Evolutionary conservation across 30 jellyfish, hydroid and myxozoan genomes (phyloP).

Genomic region (Nemopilema nomurai): DNA sequence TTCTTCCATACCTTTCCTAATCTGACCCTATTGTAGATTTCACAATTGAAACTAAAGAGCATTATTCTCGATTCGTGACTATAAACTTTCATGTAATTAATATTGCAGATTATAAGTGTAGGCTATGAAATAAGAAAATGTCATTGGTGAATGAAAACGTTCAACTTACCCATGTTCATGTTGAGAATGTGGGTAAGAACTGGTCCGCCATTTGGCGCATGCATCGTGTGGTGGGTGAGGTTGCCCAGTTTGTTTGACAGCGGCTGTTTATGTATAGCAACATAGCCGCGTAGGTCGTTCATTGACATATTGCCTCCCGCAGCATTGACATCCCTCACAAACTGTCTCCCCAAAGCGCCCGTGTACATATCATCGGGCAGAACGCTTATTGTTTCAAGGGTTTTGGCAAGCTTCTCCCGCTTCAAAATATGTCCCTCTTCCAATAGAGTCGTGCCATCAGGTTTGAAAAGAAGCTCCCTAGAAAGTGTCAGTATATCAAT

Average conservation of each 20-base stretch:
- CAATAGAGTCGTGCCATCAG: slow-evolving; percentile 1
- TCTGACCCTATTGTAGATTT: too few species aligned
- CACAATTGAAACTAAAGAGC: too few species aligned
- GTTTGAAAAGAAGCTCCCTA: slow-evolving; percentile 52
- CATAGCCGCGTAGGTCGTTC: slow-evolving; percentile 67
- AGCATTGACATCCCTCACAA: slow-evolving; percentile 53
- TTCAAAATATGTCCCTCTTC: slow-evolving; percentile 27
- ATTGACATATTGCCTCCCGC: slow-evolving; percentile 76
- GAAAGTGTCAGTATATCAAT: not conserved
- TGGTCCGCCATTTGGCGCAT: slow-evolving; percentile 92
- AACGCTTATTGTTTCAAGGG: slow-evolving; percentile 58
- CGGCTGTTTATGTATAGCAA: slow-evolving; percentile 43
- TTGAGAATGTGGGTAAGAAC: slow-evolving; percentile 78
- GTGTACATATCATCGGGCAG: slow-evolving; percentile 76
- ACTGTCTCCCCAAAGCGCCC: slow-evolving; percentile 64
- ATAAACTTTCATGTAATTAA: too few species aligned
- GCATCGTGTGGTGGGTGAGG: slow-evolving; percentile 69
- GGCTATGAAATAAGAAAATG: not conserved
- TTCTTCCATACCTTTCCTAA: too few species aligned
- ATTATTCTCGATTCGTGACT: too few species aligned
- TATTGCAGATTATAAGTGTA: too few species aligned
- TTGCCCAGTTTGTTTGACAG: slow-evolving; percentile 46
- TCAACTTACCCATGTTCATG: slow-evolving; percentile 69
- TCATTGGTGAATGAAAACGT: not conserved
- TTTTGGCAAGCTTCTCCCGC: slow-evolving; percentile 58